phyloP scores from a whole-genome alignment of 2,113 vertebrate species.

The Siniperca chuatsi region DNA sequence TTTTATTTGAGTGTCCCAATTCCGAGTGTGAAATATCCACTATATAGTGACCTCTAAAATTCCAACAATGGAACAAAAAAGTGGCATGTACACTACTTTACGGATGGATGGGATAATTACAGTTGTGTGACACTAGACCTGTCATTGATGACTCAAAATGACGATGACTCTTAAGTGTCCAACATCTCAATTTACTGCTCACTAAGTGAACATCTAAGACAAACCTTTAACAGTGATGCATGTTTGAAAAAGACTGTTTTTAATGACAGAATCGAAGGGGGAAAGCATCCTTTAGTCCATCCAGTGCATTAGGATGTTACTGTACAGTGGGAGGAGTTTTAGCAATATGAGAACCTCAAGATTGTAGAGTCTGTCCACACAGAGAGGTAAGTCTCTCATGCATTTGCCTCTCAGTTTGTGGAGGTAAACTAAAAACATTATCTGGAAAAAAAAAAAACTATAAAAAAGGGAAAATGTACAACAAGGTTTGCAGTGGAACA shows the following conservation, averaged over 20 bases:
- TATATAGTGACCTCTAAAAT: neutral
- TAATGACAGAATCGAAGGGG: conserved; percentile 53
- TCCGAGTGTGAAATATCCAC: neutral
- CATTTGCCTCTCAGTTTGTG: conserved; percentile 38
- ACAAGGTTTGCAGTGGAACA: conserved; percentile 49
- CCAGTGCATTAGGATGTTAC: conserved; percentile 12
- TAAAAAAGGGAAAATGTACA: conserved; percentile 69
- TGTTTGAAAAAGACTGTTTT: conserved; percentile 29
- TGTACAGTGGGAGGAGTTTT: conserved; percentile 23
- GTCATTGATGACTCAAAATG: neutral
- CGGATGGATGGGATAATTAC: neutral
- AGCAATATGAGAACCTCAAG: conserved; percentile 1
- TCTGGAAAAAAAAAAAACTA: conserved; percentile 49
- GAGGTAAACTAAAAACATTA: conserved; percentile 42
- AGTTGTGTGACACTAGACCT: neutral
- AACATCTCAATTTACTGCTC: neutral
- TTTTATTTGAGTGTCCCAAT: neutral
- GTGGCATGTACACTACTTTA: neutral
- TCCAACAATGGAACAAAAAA: neutral
- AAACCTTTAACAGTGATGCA: conserved; percentile 24
- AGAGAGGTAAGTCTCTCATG: conserved; percentile 28
- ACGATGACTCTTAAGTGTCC: neutral
- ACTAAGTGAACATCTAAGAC: neutral
- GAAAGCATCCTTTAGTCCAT: conserved; percentile 20
- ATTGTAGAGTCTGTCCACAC: conserved; percentile 27